Percentiles rank a stretch among this genome's conserved stretches.
Conservation (phyloP, 2,113 vertebrate species). For the Falcunculus frontatus region DNA sequence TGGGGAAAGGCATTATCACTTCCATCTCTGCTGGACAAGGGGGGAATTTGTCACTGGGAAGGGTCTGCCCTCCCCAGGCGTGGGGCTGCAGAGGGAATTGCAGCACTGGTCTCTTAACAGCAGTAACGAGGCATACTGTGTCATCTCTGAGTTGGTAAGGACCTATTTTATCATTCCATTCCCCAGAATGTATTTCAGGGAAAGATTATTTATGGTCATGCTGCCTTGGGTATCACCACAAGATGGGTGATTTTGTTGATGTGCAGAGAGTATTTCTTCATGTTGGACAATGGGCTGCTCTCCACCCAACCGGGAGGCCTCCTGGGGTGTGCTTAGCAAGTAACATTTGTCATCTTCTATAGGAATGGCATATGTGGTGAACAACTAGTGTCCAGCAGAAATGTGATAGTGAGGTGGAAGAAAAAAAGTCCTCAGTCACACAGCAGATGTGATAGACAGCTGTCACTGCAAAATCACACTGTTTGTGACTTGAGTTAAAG, state of each 20-base stretch:
- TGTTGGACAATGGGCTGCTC: background rate
- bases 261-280: background rate
- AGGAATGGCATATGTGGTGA: background rate
- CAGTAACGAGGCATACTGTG: background rate
- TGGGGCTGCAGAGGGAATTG: accelerated
- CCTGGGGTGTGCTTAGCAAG: background rate
- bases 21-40: background rate
- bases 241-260: background rate
- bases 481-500: background rate
- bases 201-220: background rate
- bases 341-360: background rate
- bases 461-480: background rate
- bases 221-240: background rate
- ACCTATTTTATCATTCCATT: background rate
- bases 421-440: background rate
- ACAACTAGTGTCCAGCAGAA: background rate
- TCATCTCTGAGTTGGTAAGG: background rate
- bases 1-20: background rate
- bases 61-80: background rate
- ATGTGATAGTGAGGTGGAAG: background rate
- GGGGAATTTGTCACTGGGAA: accelerated
- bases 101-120: background rate
- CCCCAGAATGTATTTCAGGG: background rate
- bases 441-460: background rate
- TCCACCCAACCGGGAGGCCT: background rate